These are phyloP conservation scores for Drosophila longiperda DNA, from an alignment of 2,888 invertebrate genomes.

Conservation along the genomic window DNA sequence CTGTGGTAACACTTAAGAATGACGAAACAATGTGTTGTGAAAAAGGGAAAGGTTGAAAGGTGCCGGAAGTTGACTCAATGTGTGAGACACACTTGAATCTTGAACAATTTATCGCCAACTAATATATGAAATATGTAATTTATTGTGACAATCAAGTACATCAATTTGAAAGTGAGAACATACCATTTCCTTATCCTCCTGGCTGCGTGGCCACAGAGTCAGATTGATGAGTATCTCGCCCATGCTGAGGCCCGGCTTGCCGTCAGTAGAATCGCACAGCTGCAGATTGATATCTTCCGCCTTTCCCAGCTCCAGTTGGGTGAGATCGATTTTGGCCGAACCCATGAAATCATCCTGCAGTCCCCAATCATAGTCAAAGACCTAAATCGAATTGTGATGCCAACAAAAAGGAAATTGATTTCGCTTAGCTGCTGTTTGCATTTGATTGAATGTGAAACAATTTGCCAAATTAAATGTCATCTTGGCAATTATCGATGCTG, in stretches of 20 bases:
- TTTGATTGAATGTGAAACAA: constrained; percentile 23
- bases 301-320: constrained; percentile 91
- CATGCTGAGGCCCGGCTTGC: constrained; percentile 88
- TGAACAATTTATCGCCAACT: constrained; percentile 21
- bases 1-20: constrained; percentile 20
- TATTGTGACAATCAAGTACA: constrained; percentile 12
- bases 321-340: constrained; percentile 93
- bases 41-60: constrained; percentile 31
- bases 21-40: constrained; percentile 18
- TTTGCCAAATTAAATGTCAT: constrained; percentile 53
- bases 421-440: constrained; percentile 19
- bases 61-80: constrained; percentile 16
- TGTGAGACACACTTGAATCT: constrained; percentile 13
- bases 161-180: constrained; percentile 45
- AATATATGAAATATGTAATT: constrained; percentile 32
- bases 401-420: constrained; percentile 37
- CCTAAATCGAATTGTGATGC: constrained; percentile 85
- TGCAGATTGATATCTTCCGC: constrained; percentile 91
- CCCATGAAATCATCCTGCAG: constrained; percentile 99
- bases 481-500: constrained; percentile 25
- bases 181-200: constrained; percentile 98
- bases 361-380: constrained; percentile 99
- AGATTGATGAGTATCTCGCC: constrained; percentile 94
- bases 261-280: constrained; percentile 89
- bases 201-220: constrained; percentile 95